These are phyloP conservation scores for Tachina grossa DNA, from an alignment of 2,888 invertebrate species.

Conservation along the genomic window DNA sequence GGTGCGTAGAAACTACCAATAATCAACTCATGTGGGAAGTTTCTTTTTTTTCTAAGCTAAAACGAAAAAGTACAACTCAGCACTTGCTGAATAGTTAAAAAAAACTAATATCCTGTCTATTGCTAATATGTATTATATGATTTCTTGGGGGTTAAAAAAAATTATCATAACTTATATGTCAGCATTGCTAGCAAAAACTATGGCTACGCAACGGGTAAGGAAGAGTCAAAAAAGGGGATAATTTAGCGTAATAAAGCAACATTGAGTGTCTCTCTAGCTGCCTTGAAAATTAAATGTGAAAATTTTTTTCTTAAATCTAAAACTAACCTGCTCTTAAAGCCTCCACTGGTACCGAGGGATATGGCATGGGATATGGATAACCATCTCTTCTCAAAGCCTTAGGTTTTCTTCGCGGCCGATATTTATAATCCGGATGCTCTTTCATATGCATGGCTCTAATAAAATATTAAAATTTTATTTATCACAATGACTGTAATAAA, in stretches of 20 bases:
- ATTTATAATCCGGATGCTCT: slow-evolving; percentile 97
- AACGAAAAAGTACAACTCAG: slow-evolving; percentile 19
- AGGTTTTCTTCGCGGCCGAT: slow-evolving; percentile 94
- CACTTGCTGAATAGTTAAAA: background rate
- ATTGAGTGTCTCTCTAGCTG: no score
- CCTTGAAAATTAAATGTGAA: background rate
- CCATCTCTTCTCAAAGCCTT: slow-evolving; percentile 94
- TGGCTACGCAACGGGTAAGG: background rate
- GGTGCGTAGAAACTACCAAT: slow-evolving; percentile 3
- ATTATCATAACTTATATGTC: slow-evolving; percentile 9
- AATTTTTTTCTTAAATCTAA: background rate
- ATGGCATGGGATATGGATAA: slow-evolving; percentile 95
- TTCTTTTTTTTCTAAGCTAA: background rate
- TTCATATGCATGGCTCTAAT: slow-evolving; percentile 95
- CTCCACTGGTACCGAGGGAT: slow-evolving; percentile 95
- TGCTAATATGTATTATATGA: background rate
- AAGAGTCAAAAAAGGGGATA: background rate
- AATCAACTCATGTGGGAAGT: slow-evolving; percentile 13
- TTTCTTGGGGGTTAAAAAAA: background rate
- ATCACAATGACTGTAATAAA: background rate
- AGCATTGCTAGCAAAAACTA: background rate
- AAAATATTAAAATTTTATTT: background rate
- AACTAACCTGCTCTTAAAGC: slow-evolving; percentile 92
- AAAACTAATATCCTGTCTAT: slow-evolving; percentile 1
- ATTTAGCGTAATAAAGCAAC: background rate